Conservation (phyloP, 2,888 invertebrate genomes). For the Vandiemenella viatica region DNA sequence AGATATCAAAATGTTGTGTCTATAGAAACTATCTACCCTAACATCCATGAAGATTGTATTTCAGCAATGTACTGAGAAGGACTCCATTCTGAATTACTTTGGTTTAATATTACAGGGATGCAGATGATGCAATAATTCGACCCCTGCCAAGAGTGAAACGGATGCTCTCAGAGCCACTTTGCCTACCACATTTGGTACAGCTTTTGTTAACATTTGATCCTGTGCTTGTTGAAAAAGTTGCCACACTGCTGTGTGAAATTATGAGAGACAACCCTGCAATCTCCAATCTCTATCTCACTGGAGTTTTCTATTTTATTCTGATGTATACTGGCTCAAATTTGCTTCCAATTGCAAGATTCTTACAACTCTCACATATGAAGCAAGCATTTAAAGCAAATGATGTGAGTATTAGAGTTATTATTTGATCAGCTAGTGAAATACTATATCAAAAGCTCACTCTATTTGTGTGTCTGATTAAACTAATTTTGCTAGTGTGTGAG, state of each 20-base stretch:
- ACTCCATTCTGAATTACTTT: too few relatives aligned
- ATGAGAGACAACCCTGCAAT: conserved; percentile 94
- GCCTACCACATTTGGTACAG: conserved; percentile 87
- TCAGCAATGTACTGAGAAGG: too few relatives aligned
- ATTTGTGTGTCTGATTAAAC: neutral
- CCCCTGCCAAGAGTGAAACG: conserved; percentile 87
- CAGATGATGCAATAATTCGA: conserved; percentile 84
- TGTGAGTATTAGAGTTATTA: conserved; percentile 32
- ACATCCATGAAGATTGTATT: too few relatives aligned
- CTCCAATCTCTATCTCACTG: conserved; percentile 84
- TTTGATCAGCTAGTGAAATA: neutral
- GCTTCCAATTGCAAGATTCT: conserved; percentile 83
- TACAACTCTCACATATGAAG: conserved; percentile 87
- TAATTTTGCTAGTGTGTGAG: neutral
- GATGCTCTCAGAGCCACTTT: conserved; percentile 71
- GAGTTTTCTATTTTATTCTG: conserved; percentile 94
- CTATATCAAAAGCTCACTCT: neutral
- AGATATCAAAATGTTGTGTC: too few relatives aligned
- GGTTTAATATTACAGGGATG: conserved; percentile 50
- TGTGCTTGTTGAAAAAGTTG: conserved; percentile 87
- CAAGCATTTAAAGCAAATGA: conserved; percentile 90
- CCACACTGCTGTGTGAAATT: conserved; percentile 71
- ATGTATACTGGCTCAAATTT: conserved; percentile 98
- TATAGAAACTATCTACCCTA: too few relatives aligned
- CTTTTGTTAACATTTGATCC: conserved; percentile 95